Base-by-base conservation (phyloP, 2,888 invertebrate genomes). In the Sisyra terminalis region DNA sequence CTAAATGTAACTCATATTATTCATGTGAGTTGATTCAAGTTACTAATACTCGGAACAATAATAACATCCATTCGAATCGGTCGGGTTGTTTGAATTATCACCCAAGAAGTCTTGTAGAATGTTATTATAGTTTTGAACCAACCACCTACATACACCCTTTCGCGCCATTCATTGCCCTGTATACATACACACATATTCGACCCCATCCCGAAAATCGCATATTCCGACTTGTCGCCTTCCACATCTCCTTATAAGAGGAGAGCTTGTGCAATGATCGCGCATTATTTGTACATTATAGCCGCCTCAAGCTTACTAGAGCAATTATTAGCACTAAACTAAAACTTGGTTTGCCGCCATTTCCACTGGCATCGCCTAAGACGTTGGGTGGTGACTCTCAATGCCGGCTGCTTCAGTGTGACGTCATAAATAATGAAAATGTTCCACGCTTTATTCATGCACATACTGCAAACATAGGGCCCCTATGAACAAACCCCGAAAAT, bases 341-440 rank as follows among this genome's bases (percentile, higher is more conserved):
- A 54, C 54, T 54, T 53, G 53, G 53, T 48, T 49, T 47, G 47
- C 52, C 39, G 17, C 39, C 13, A 16, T n/a, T 24, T 39, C 39
- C 18, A 39, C n/a, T n/a, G 24, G 17, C 13, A 24, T 13, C 15
- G 39, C 34, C 13, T 18, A 39, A 39, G 39, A 13, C 39, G 24
- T n/a, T 15, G n/a, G 39, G 39, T 10, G 39, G 39, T 16, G 39
- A 18, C 9, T 53, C 50, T 51, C 51, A 11, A 52, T 51, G 53
- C 50, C 53, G 55, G 54, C 53, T 53, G 53, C 53, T 52, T 51
- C 51, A 51, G 52, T 54, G 54, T 54, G 55, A 55, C 54, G 53
- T 54, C 55, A 53, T 55, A 54, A 55, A 55, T 54, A 54, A 54
- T 51, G 54, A 54, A 54, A 54, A 54, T 53, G 53, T 52, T 40